These are phyloP conservation scores for Hedya salicella DNA, from an alignment of 2,888 invertebrate genomes.

Conservation along the genomic window DNA sequence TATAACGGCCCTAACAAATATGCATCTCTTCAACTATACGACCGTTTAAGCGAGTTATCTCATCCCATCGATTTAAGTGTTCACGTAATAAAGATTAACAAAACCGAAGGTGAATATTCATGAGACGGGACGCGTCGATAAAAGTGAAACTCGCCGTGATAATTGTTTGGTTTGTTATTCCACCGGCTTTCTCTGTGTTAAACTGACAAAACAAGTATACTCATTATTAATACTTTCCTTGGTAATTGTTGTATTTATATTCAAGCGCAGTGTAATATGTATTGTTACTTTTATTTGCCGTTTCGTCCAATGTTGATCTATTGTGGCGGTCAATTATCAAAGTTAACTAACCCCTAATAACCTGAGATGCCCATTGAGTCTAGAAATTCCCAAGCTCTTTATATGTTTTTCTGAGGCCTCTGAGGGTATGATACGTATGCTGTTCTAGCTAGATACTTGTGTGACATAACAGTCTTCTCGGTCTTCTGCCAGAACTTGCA, in stretches of 20 bases:
- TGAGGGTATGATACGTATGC: no score
- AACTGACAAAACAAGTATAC: constrained; percentile 24
- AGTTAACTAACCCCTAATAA: no score
- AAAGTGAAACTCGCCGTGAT: constrained; percentile 38
- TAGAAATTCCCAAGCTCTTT: no score
- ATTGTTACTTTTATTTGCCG: no score
- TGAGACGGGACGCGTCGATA: constrained; percentile 22
- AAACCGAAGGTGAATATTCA: constrained; percentile 25
- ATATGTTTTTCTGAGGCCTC: no score
- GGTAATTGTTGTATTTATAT: neutral
- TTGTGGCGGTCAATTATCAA: no score
- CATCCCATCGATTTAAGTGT: constrained; percentile 14
- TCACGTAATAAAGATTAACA: constrained; percentile 24
- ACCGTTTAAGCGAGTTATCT: constrained; percentile 1
- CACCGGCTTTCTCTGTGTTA: constrained; percentile 28
- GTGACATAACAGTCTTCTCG: no score
- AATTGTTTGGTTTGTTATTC: constrained; percentile 37
- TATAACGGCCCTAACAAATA: constrained; percentile 1
- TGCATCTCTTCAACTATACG: neutral
- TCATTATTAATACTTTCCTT: neutral
- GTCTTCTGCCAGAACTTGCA: no score
- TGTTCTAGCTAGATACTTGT: no score
- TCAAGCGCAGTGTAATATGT: neutral
- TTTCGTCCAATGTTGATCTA: no score
- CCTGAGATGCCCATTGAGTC: no score